These are phyloP conservation scores for Pristionchus entomophagus DNA, from an alignment of 2,888 invertebrate genomes.

Conservation along the genomic window DNA sequence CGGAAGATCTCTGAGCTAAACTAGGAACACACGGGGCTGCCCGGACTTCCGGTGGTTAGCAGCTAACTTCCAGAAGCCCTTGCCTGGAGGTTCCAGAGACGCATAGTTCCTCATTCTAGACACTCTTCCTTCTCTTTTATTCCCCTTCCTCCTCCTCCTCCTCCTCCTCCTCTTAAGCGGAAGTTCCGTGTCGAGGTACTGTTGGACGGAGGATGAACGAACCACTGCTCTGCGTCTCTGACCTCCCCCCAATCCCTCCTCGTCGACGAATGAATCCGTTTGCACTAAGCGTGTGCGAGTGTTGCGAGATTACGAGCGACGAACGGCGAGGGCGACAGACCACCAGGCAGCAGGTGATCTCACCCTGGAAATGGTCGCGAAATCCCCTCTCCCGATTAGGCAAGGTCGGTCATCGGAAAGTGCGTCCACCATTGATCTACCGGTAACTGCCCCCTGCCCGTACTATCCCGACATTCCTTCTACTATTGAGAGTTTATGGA, in stretches of 20 bases:
- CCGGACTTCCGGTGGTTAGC: neutral
- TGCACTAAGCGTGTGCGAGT: neutral
- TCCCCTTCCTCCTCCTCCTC: neutral
- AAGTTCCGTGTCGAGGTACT: slow-evolving; percentile 17
- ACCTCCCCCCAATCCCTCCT: neutral
- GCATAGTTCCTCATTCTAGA: no score
- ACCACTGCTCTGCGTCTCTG: neutral
- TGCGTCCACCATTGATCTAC: neutral
- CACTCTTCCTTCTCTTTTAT: neutral
- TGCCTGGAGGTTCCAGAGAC: no score
- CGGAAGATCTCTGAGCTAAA: neutral
- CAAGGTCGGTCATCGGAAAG: neutral
- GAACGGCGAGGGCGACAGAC: neutral
- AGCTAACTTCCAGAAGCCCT: no score
- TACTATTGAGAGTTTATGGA: no score
- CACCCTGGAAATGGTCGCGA: neutral
- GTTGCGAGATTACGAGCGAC: neutral
- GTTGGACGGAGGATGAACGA: neutral
- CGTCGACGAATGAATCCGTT: neutral
- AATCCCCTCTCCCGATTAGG: neutral
- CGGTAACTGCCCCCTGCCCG: no score
- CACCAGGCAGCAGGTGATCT: neutral
- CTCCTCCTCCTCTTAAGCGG: neutral
- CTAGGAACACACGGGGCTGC: neutral
- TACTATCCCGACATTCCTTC: no score